Conservation (phyloP, 2,113 vertebrate genomes). For the Herpailurus yagouaroundi region DNA sequence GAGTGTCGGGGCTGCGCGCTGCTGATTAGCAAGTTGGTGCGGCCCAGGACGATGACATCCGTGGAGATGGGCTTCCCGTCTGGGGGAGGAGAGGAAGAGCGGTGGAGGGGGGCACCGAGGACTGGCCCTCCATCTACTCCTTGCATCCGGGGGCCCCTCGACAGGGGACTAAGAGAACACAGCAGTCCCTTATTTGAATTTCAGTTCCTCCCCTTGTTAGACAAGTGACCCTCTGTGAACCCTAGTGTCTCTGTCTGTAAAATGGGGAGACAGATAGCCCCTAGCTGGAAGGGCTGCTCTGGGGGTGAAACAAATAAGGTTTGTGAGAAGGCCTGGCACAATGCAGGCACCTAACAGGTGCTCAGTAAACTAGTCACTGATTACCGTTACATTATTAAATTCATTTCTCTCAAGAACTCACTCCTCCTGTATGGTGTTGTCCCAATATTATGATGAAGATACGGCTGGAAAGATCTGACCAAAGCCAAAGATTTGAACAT, state of each 20-base stretch:
- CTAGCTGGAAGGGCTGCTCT: neutral
- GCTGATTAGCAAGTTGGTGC: constrained; percentile 94
- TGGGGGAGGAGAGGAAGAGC: constrained; percentile 72
- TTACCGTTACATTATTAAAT: neutral
- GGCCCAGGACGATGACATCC: constrained; percentile 93
- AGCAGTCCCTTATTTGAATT: neutral
- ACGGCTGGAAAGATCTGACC: neutral
- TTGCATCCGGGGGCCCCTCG: neutral
- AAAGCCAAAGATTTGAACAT: neutral
- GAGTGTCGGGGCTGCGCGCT: constrained; percentile 92
- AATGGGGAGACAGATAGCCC: neutral
- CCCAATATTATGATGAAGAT: neutral
- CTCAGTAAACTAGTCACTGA: neutral
- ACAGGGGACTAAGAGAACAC: neutral
- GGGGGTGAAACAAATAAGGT: neutral
- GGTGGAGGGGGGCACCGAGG: neutral
- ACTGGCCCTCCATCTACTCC: neutral
- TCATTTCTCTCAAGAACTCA: neutral
- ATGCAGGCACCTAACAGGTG: neutral
- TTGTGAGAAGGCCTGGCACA: neutral
- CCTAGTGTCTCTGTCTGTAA: neutral
- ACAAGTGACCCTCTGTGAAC: neutral
- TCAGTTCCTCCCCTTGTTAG: neutral
- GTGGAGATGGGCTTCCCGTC: constrained; percentile 95
- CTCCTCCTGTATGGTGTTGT: neutral